Evolutionary conservation across 2,888 invertebrate species (phyloP).

Genomic region (Melipona bicolor): DNA sequence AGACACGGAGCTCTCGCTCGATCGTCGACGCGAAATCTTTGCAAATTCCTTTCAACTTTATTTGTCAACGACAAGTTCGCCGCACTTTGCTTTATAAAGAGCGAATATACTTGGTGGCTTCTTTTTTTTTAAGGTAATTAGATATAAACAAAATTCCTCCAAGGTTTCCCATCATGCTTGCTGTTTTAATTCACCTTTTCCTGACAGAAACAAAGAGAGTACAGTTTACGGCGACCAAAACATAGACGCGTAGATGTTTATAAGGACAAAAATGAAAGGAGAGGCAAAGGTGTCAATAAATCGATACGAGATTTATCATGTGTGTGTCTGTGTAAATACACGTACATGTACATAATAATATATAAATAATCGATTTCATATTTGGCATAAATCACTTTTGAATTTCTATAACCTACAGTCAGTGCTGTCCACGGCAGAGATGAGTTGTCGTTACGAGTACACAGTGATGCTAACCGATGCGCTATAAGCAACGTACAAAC

Average conservation of each 20-base stretch:
- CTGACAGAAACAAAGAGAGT: constrained; percentile 47
- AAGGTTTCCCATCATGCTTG: constrained; percentile 41
- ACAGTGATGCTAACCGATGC: background rate
- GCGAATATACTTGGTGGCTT: background rate
- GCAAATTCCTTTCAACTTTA: background rate
- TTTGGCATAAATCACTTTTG: constrained; percentile 80
- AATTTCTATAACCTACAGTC: constrained; percentile 69
- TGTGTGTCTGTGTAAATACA: constrained; percentile 51
- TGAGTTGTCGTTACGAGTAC: background rate
- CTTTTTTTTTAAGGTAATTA: constrained; percentile 6
- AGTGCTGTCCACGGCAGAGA: background rate
- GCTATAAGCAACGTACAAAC: too few species aligned
- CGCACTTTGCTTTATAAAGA: background rate
- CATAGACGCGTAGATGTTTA: constrained; percentile 22
- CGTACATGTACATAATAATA: constrained; percentile 64
- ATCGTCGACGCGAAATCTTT: constrained; percentile 8
- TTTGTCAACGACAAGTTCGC: too few species aligned
- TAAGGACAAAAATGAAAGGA: constrained; percentile 26
- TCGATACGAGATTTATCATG: constrained; percentile 42
- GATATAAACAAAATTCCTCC: constrained; percentile 16
- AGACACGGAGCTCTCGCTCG: background rate
- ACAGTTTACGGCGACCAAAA: constrained; percentile 47
- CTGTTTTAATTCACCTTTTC: constrained; percentile 57
- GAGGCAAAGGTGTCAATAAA: constrained; percentile 30
- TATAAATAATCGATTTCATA: constrained; percentile 75